Percentiles rank a stretch among this genome's conserved stretches.
These are phyloP conservation scores for Selene dorsalis DNA, from an alignment of 2,797 vertebrate genomes.

Conservation along the genomic window DNA sequence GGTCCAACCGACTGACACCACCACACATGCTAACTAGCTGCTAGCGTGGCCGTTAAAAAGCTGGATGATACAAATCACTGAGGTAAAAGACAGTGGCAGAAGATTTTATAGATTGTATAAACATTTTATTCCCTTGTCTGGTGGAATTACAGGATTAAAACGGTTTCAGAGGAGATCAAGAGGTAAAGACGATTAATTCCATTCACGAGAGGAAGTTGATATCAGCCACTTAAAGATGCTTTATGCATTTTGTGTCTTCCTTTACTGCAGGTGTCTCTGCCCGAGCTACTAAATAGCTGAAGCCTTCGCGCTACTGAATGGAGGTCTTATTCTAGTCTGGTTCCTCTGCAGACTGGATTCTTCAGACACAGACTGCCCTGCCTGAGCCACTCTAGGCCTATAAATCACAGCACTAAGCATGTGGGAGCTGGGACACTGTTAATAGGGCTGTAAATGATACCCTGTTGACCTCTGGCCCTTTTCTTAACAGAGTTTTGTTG, in stretches of 20 bases:
- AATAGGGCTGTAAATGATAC: constrained; percentile 59
- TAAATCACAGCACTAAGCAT: constrained; percentile 63
- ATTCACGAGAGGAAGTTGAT: constrained; percentile 53
- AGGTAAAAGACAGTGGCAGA: constrained; percentile 17
- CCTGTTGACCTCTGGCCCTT: constrained; percentile 54
- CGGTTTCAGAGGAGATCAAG: constrained; percentile 31
- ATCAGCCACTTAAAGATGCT: constrained; percentile 55
- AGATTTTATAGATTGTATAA: constrained; percentile 33
- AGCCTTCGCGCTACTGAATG: constrained; percentile 49
- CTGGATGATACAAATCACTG: constrained; percentile 55
- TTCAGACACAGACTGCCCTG: constrained; percentile 50
- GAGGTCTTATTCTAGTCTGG: constrained; percentile 60
- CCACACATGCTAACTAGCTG: background rate
- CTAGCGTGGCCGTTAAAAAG: constrained; percentile 2
- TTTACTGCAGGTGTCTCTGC: constrained; percentile 58
- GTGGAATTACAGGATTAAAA: constrained; percentile 17
- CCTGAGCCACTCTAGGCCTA: constrained; percentile 44
- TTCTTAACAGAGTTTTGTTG: constrained; percentile 9
- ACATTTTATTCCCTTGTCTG: constrained; percentile 33
- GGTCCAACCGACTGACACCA: background rate
- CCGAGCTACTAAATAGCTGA: constrained; percentile 47
- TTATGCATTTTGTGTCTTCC: constrained; percentile 45
- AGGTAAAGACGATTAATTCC: constrained; percentile 34
- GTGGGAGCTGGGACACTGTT: constrained; percentile 45
- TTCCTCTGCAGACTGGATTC: constrained; percentile 52